A percentile compares a stretch with the other conserved stretches of the same genome.
These are phyloP conservation scores for Toxotes lorentzi DNA, from an alignment of 2,797 vertebrate genomes.

Conservation along the genomic window DNA sequence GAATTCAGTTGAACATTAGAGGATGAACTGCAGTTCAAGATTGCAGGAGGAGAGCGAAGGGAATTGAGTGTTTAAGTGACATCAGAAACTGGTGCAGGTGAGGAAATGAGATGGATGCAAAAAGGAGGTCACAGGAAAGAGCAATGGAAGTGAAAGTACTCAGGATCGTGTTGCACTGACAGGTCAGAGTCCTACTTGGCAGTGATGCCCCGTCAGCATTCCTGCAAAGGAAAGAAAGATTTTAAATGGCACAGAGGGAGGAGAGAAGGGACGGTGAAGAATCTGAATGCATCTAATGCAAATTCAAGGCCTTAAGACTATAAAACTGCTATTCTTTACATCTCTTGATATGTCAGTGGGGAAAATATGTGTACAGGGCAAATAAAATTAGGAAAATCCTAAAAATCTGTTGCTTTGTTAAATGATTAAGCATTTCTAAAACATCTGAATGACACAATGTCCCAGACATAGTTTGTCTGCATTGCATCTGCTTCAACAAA, in stretches of 20 bases:
- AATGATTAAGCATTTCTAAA: background rate
- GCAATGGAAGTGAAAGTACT: conserved; percentile 11
- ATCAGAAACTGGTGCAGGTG: conserved; percentile 3
- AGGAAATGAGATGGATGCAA: conserved; percentile 29
- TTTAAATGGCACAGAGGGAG: conserved; percentile 4
- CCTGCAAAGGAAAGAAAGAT: background rate
- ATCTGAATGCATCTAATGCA: background rate
- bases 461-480: background rate
- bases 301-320: background rate
- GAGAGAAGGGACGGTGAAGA: background rate
- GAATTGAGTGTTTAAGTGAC: background rate
- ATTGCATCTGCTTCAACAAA: conserved; percentile 8
- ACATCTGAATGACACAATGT: background rate
- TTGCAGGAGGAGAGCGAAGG: background rate
- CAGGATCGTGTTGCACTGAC: conserved; percentile 24
- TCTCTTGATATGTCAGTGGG: background rate
- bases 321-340: background rate
- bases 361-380: background rate
- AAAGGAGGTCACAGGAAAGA: conserved; percentile 16
- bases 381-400: background rate
- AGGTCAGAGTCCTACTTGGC: conserved; percentile 41
- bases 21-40: background rate
- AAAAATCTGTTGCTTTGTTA: background rate
- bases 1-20: background rate
- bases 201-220: conserved; percentile 8